Conservation (phyloP, 1,140 invertebrate species). For the Brachionus plicatilis region DNA sequence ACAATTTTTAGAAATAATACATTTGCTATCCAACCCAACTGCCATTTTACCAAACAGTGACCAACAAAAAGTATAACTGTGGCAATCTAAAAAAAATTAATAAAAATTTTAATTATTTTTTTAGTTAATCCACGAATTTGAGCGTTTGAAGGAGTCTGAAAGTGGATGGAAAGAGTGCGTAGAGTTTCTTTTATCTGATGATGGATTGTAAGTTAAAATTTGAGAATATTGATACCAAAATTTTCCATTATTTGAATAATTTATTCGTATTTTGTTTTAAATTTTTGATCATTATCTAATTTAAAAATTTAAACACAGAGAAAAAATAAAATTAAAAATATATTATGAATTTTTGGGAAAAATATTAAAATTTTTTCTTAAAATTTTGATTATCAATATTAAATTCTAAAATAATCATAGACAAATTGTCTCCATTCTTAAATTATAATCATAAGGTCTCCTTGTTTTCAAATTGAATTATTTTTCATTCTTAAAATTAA, state of each 20-base stretch:
- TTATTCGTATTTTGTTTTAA: not conserved
- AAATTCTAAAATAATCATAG: too few species aligned
- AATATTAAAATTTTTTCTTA: not conserved
- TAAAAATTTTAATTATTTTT: not conserved
- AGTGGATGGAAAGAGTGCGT: slow-evolving; percentile 59
- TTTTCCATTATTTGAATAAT: not conserved
- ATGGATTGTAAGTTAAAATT: slow-evolving; percentile 45
- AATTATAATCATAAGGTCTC: too few species aligned
- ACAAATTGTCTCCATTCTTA: too few species aligned
- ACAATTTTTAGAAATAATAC: slow-evolving; percentile 33
- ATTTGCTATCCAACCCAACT: slow-evolving; percentile 32
- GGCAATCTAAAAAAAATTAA: not conserved
- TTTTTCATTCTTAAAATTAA: too few species aligned
- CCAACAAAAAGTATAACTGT: slow-evolving; percentile 1
- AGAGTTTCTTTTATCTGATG: slow-evolving; percentile 48
- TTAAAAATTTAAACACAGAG: not conserved
- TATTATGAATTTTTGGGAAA: not conserved
- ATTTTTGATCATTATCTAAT: not conserved
- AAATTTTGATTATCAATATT: too few species aligned
- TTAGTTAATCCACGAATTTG: slow-evolving; percentile 58
- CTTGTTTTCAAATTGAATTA: too few species aligned
- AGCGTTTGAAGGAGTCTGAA: slow-evolving; percentile 56
- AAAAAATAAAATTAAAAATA: not conserved
- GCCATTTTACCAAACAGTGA: slow-evolving; percentile 39
- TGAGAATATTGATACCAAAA: not conserved